Evolutionary conservation across 2,888 invertebrate species (phyloP).

Genomic region (Drosophila crucigera): DNA sequence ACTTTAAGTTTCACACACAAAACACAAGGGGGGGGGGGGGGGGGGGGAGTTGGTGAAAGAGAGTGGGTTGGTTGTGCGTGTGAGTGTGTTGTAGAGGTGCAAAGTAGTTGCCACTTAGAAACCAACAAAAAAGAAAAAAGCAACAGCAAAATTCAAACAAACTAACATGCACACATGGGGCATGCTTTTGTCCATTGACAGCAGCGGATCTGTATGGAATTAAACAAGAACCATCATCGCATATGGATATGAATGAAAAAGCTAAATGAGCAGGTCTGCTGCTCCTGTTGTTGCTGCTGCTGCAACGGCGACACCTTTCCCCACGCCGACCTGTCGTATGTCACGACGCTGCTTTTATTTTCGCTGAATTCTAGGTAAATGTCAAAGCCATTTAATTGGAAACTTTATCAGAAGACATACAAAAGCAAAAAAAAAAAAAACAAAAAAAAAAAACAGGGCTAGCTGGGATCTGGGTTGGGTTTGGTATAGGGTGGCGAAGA

Average conservation of each 20-base stretch:
- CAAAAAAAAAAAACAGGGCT: not conserved
- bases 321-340: constrained; percentile 33
- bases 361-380: not conserved
- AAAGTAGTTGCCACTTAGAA: constrained; percentile 79
- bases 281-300: not conserved
- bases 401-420: constrained; percentile 22
- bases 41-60: not conserved
- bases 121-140: constrained; percentile 7
- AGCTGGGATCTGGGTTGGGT: not conserved
- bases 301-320: not conserved
- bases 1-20: constrained; percentile 48
- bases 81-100: constrained; percentile 65
- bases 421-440: constrained; percentile 3
- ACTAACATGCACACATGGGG: constrained; percentile 51
- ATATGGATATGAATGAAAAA: constrained; percentile 25
- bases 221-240: constrained; percentile 11
- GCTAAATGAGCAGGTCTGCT: constrained; percentile 19
- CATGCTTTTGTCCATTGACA: constrained; percentile 52
- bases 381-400: constrained; percentile 39
- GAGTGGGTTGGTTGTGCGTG: constrained; percentile 10
- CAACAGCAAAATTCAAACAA: constrained; percentile 63
- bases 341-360: not conserved
- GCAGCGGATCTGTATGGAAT: constrained; percentile 57
- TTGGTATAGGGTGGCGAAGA: not conserved
- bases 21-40: constrained; percentile 1